Base-by-base conservation (phyloP, 1,140 invertebrate species). In the Gonatopus flavifemur region DNA sequence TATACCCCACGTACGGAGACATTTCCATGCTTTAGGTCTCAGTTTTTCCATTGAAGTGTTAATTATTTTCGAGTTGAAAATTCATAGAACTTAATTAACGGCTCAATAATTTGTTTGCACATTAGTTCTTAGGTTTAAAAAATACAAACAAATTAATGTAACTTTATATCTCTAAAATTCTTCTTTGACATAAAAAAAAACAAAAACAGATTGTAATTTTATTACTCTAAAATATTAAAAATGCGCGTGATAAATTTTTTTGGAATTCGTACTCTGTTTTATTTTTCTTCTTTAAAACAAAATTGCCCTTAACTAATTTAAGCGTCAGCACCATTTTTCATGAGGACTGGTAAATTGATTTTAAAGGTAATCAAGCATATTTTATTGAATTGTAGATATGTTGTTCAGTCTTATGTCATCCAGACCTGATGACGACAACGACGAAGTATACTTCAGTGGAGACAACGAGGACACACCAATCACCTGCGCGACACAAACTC, bases 351-450 rank as follows among this genome's bases (percentile, higher is more conserved):
- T 21, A 3, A 12, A 19, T 21, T 24, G 7, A 43, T 45, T 45
- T 31, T 32, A 12, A 8, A 10, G 22, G 10, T 45, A 19, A 7
- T 20, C 13, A n/a, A n/a, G n/a, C n/a, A n/a, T n/a, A n/a, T n/a
- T n/a, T n/a, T n/a, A 36, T 33, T 21, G 3, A 20, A 44, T 61
- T 37, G n/a, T 20, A 76, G 76, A 82, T 32, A 82, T 84, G 8
- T 59, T 91, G 3, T 89, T 91, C 62, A 74, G 77, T 20, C 71
- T 91, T 30, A 86, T 91, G 83, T 84, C 84, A 31, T 67, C 66
- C 10, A 76, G 80, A 49, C 70, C 80, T 2, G 73, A 82, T 1
- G 82, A 86, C 37, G 84, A 84, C 12, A 70, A 81, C 13, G 81
- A 85, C 32, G 84, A 86, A 68, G 80, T 84, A 58, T 86, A 85